phyloP scores from a whole-genome alignment of 2,888 invertebrate species.

The Campoletis raptor region DNA sequence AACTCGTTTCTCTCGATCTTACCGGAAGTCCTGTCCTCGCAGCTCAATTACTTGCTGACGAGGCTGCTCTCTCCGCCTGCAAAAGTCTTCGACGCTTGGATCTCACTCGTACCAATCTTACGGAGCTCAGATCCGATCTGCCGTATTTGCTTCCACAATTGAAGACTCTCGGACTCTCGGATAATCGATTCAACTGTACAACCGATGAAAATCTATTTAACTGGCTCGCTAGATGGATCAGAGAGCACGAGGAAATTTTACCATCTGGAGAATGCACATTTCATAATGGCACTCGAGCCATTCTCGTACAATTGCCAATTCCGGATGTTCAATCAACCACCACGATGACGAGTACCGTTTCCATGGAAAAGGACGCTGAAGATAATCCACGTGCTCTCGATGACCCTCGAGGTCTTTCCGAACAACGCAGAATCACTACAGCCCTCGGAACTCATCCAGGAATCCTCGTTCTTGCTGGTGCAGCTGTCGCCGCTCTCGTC shows the following conservation, averaged over 20 bases:
- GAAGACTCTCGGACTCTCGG: conserved; percentile 88
- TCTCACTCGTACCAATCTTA: conserved; percentile 88
- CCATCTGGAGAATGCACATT: conserved; percentile 76
- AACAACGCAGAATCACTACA: conserved; percentile 59
- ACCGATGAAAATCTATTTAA: conserved; percentile 81
- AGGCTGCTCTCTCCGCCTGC: conserved; percentile 90
- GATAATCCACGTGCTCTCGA: neutral
- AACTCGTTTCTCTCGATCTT: conserved; percentile 91
- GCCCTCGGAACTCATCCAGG: conserved; percentile 85
- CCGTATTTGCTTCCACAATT: conserved; percentile 90
- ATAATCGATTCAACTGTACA: conserved; percentile 91
- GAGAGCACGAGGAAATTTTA: conserved; percentile 84
- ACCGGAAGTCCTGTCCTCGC: conserved; percentile 91
- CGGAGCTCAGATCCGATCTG: conserved; percentile 89
- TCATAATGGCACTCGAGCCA: conserved; percentile 44
- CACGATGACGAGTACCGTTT: conserved; percentile 13
- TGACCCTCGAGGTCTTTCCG: conserved; percentile 76
- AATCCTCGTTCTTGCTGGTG: conserved; percentile 86
- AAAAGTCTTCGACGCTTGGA: conserved; percentile 90
- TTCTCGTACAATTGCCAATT: conserved; percentile 77
- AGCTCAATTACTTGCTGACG: conserved; percentile 89
- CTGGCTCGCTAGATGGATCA: conserved; percentile 90
- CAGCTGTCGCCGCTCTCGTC: conserved; percentile 86
- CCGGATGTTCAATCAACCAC: conserved; percentile 44
- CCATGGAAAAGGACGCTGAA: neutral